Evolutionary conservation across 2,888 invertebrate genomes (phyloP).

Genomic region (Didymodactylos carnosus): DNA sequence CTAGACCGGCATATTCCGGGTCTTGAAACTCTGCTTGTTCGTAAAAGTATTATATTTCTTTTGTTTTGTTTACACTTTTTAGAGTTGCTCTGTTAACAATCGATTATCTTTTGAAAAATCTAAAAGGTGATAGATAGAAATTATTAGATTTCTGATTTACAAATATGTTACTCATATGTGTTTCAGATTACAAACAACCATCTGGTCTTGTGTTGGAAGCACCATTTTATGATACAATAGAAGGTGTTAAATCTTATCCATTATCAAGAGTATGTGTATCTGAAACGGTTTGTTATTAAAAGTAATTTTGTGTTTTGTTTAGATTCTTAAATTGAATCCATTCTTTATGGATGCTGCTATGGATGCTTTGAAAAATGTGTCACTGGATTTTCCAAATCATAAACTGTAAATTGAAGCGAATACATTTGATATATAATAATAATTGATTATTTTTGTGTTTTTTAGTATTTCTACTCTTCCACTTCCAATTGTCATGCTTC

Average conservation of each 20-base stretch:
- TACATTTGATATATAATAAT: neutral
- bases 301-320: neutral
- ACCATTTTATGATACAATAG: constrained; percentile 10
- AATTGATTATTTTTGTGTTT: no score
- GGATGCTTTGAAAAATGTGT: neutral
- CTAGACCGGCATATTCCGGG: no score
- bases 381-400: neutral
- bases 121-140: no score
- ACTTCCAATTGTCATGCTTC: neutral
- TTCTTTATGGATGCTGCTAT: neutral
- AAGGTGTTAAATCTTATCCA: neutral
- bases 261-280: neutral
- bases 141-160: no score
- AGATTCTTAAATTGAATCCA: neutral
- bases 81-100: no score
- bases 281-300: neutral
- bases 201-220: constrained; percentile 10
- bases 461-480: neutral
- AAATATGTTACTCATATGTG: no score
- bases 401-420: neutral
- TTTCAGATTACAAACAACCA: neutral
- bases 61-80: no score
- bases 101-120: no score
- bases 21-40: no score
- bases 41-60: no score